Evolutionary conservation across 2,888 invertebrate genomes (phyloP).

Genomic region (Hypomecis atomaria): DNA sequence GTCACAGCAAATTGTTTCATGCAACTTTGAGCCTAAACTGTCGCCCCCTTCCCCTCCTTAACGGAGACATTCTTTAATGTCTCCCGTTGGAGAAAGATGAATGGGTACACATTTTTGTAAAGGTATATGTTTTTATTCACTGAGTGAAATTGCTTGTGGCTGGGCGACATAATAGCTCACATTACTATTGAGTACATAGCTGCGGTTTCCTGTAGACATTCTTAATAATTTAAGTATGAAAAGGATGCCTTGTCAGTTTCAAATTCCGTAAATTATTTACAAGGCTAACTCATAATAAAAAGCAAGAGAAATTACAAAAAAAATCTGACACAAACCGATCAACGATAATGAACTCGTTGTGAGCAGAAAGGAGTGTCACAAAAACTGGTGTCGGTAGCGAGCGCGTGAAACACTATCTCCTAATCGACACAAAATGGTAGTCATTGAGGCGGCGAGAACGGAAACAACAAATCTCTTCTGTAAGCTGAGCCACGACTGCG

Average conservation of each 20-base stretch:
- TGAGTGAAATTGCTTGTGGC: slow-evolving; percentile 76
- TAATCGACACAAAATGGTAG: slow-evolving; percentile 83
- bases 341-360: slow-evolving; percentile 79
- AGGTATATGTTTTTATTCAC: slow-evolving; percentile 80
- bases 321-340: slow-evolving; percentile 64
- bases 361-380: slow-evolving; percentile 76
- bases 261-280: slow-evolving; percentile 40
- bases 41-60: slow-evolving; percentile 76
- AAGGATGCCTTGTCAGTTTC: slow-evolving; percentile 33
- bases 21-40: slow-evolving; percentile 69
- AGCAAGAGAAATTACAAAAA: slow-evolving; percentile 54
- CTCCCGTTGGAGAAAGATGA: slow-evolving; percentile 80
- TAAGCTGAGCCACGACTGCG: slow-evolving; percentile 69
- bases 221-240: slow-evolving; percentile 50
- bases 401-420: slow-evolving; percentile 82
- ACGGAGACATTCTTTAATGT: slow-evolving; percentile 82
- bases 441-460: slow-evolving; percentile 81
- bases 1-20: slow-evolving; percentile 55
- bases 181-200: slow-evolving; percentile 66
- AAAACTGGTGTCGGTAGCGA: slow-evolving; percentile 81
- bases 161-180: slow-evolving; percentile 73
- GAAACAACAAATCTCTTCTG: slow-evolving; percentile 81
- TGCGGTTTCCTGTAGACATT: slow-evolving; percentile 74
- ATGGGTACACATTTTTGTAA: slow-evolving; percentile 81
- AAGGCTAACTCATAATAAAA: slow-evolving; percentile 48